A percentile compares a stretch with the other conserved stretches of the same genome.
Evolutionary conservation across 2,113 vertebrate genomes (phyloP).

Genomic region (Eulemur rufifrons): DNA sequence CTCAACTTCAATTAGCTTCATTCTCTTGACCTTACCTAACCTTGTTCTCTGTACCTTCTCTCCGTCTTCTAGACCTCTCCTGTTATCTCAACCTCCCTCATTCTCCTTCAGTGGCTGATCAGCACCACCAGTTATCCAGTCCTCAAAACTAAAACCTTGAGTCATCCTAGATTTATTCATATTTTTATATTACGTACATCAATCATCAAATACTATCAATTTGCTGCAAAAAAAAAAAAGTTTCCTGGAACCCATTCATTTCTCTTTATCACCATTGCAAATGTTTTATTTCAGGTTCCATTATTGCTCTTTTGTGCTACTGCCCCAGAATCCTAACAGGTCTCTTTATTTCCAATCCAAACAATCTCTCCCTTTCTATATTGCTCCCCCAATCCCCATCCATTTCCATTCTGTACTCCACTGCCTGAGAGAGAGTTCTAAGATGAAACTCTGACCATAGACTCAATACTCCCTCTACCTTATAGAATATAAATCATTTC

Average conservation of each 20-base stretch:
- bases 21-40: not conserved
- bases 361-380: not conserved
- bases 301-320: not conserved
- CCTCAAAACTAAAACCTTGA: not conserved
- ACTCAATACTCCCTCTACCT: not conserved
- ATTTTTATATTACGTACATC: not conserved
- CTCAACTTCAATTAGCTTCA: not conserved
- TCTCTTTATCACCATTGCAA: not conserved
- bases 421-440: not conserved
- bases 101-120: not conserved
- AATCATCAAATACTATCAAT: not conserved
- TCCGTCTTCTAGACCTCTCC: not conserved
- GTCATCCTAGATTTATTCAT: not conserved
- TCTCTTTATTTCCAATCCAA: not conserved
- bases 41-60: not conserved
- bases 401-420: not conserved
- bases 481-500: not conserved
- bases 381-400: not conserved
- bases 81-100: not conserved
- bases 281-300: conserved; percentile 7
- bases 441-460: not conserved
- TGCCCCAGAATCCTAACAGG: not conserved
- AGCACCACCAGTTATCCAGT: not conserved
- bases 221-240: not conserved
- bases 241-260: not conserved